A percentile compares a stretch with the other conserved stretches of the same genome.
These are phyloP conservation scores for Chelidonichthys spinosus DNA, from an alignment of 2,797 vertebrate genomes.

Conservation along the genomic window DNA sequence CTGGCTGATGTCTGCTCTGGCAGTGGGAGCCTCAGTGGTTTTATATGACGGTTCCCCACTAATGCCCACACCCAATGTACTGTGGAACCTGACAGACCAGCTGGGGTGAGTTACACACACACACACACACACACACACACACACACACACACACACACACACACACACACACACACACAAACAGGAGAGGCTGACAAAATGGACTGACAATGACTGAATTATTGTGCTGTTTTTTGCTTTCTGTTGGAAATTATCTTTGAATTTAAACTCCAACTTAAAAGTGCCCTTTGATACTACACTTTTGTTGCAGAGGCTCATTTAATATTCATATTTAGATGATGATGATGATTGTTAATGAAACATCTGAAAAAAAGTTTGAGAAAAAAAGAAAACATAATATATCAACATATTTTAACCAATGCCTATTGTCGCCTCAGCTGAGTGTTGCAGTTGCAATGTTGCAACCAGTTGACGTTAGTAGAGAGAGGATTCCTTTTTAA, in stretches of 20 bases:
- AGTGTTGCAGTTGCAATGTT: constrained; percentile 11
- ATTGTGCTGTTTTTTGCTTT: not conserved
- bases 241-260: not conserved
- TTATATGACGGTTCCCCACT: constrained; percentile 96
- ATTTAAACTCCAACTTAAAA: constrained; percentile 8
- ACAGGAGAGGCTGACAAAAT: not conserved
- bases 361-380: not conserved
- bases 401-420: not conserved
- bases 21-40: constrained; percentile 92
- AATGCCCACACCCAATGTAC: constrained; percentile 90
- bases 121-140: not conserved
- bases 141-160: not conserved
- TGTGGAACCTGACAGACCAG: constrained; percentile 95
- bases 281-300: not conserved
- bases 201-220: not conserved
- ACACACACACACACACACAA: not conserved
- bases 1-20: constrained; percentile 92
- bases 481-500: not conserved
- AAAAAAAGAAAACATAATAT: not conserved
- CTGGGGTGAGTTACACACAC: constrained; percentile 86
- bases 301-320: not conserved
- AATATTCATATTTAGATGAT: not conserved
- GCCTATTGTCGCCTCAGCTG: not conserved
- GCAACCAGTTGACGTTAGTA: not conserved
- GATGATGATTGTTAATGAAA: not conserved